A percentile compares a stretch with the other conserved stretches of the same genome.
Conservation (phyloP, 1,140 invertebrate genomes). For the Pseudomyrmex sp. region DNA sequence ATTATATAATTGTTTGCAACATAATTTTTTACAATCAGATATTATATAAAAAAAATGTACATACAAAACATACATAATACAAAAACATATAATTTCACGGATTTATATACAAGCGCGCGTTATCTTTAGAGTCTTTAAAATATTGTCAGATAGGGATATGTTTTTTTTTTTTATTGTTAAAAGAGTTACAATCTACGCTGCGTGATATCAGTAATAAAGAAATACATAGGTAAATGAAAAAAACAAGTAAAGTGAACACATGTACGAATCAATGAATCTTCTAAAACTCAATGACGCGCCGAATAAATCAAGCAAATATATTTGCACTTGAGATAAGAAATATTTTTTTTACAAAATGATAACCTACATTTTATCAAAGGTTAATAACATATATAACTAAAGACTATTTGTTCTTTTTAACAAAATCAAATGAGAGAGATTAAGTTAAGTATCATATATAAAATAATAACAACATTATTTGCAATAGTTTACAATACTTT, state of each 20-base stretch:
- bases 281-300: background rate
- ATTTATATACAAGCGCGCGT: background rate
- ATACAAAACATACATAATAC: background rate
- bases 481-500: background rate
- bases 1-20: background rate
- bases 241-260: background rate
- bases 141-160: conserved; percentile 5
- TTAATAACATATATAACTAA: background rate
- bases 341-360: background rate
- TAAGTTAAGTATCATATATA: background rate
- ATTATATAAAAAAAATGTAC: background rate
- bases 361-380: background rate
- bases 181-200: background rate
- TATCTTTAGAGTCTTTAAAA: conserved; percentile 12
- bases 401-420: background rate
- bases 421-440: background rate
- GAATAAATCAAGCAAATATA: background rate
- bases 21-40: background rate
- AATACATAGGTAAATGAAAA: background rate
- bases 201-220: conserved; percentile 30
- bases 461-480: background rate
- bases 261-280: conserved; percentile 8
- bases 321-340: background rate
- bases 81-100: background rate
- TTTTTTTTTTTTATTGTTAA: conserved; percentile 42